phyloP scores from a whole-genome alignment of 1,140 invertebrate species.

The Theocolax elegans region DNA sequence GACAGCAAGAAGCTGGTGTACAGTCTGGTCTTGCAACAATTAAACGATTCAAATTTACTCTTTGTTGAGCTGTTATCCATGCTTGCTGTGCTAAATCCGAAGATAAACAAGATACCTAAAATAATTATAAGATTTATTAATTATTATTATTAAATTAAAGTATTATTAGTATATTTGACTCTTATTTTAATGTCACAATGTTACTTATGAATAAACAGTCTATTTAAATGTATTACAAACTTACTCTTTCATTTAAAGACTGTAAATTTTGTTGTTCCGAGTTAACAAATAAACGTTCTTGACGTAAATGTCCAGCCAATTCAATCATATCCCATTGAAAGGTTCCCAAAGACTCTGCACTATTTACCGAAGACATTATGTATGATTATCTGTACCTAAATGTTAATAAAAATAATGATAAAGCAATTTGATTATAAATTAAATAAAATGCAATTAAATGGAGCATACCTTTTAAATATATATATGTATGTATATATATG shows the following conservation, averaged over 20 bases:
- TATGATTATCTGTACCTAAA: constrained; percentile 44
- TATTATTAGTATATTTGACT: too few relatives aligned
- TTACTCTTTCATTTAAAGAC: constrained; percentile 77
- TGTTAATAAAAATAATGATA: constrained; percentile 26
- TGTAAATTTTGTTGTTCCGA: constrained; percentile 80
- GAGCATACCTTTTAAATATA: constrained; percentile 14
- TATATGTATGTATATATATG: not conserved
- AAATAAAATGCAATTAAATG: not conserved
- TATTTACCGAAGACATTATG: constrained; percentile 64
- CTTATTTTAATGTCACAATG: too few relatives aligned
- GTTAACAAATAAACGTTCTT: constrained; percentile 79
- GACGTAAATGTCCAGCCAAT: constrained; percentile 75
- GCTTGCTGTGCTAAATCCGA: constrained; percentile 80
- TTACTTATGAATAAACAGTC: not conserved
- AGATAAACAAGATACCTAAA: constrained; percentile 72
- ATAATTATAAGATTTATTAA: not conserved
- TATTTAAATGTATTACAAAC: constrained; percentile 2
- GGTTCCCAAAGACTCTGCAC: constrained; percentile 59
- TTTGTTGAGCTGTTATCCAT: constrained; percentile 90
- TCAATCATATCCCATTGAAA: constrained; percentile 75
- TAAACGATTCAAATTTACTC: constrained; percentile 84
- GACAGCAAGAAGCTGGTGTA: constrained; percentile 79
- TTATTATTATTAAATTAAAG: too few relatives aligned
- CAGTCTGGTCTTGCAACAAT: constrained; percentile 80
- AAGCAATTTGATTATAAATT: not conserved